Evolutionary conservation across 1,140 invertebrate species (phyloP), one percentile per base, ranked within the genome.

Genomic region (Drosophila varians): DNA sequence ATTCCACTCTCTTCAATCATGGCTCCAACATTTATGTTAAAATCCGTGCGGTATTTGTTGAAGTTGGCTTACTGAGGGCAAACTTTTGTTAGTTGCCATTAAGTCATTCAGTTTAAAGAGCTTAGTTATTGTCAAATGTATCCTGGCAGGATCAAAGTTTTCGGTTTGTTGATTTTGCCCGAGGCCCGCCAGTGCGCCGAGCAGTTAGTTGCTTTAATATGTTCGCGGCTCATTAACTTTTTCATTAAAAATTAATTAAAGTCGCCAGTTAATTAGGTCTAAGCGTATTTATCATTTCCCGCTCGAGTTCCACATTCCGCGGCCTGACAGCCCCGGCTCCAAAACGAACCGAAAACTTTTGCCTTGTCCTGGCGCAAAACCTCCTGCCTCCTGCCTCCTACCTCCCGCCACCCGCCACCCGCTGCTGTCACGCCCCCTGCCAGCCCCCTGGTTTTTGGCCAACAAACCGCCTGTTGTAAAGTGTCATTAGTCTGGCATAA

Each of bases 211-310:
- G 62, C 72, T 75, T 75, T 75, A 75, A 75, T 74, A 75, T 75
- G 73, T 88, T 87, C 77, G 76, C 77, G 82, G 70, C 82, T 87
- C 82, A 87, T 87, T 87, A 87, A 75, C 61, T 87, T 82, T 87
- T 87, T 87, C 83, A 87, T 87, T 87, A 87, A 82, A 87, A 88
- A 87, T 87, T 82, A 87, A 87, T 87, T 87, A 87, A 87, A 87
- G 82, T 87, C 65, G 77, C 83, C 76, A 87, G 82, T 87, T 87
- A 87, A 87, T 87, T 87, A 87, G 78, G 82, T 87, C 83, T 86
- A 87, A 87, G 82, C 82, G 83, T 87, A 87, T 87, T 87, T 87
- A 87, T 87, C 82, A 87, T 87, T 87, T 87, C 76, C 69, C 71
- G 83, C 74, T 78, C 82, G 74, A 86, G 75, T 46, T 52, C 49